Conservation (phyloP, 1,140 invertebrate species). For the Sinonovacula constricta region DNA sequence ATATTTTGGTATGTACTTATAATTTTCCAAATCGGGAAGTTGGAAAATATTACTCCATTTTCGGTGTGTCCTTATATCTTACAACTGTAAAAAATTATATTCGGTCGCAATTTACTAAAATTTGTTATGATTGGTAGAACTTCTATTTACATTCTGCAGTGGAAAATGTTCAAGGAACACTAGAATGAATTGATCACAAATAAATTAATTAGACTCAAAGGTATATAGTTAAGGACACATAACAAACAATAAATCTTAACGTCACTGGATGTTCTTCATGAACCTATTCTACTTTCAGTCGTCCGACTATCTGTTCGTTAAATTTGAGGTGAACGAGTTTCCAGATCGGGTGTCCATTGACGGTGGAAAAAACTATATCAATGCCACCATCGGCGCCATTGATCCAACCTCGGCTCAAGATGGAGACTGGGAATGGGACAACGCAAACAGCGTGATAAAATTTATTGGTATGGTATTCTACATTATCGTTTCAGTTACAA, state of each 20-base stretch:
- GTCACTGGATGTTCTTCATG: too few relatives aligned
- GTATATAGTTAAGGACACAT: too few relatives aligned
- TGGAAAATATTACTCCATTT: not conserved
- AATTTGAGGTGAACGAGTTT: not conserved
- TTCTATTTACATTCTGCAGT: too few relatives aligned
- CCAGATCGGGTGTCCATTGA: conserved; percentile 49
- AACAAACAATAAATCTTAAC: too few relatives aligned
- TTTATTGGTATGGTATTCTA: conserved; percentile 28
- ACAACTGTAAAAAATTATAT: too few relatives aligned
- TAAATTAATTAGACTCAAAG: too few relatives aligned
- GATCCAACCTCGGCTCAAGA: conserved; percentile 24
- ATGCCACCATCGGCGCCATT: conserved; percentile 24
- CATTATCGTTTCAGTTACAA: too few relatives aligned
- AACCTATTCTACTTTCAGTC: too few relatives aligned
- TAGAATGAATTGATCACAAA: too few relatives aligned
- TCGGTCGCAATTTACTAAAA: too few relatives aligned
- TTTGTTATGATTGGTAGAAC: too few relatives aligned
- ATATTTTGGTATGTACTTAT: not conserved
- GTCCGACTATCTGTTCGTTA: conserved; percentile 34
- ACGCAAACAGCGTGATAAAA: conserved; percentile 5
- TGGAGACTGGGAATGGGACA: conserved; percentile 52
- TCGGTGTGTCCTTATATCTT: not conserved
- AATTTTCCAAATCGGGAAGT: not conserved
- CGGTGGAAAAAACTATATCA: conserved; percentile 33
- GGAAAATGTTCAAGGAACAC: too few relatives aligned